Conservation (phyloP, 2,888 invertebrate genomes). For the Lasius fuliginosus region DNA sequence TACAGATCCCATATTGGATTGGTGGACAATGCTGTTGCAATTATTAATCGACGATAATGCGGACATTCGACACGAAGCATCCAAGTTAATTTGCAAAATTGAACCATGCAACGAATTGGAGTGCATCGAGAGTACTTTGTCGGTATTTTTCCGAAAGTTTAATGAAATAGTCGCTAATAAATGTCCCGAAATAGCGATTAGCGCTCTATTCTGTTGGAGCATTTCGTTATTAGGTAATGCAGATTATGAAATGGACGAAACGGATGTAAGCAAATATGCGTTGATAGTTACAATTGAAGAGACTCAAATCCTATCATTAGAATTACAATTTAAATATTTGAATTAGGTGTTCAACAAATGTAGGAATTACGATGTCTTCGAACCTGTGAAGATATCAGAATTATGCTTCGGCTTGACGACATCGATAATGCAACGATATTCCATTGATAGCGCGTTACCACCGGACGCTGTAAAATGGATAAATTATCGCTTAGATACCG, state of each 20-base stretch:
- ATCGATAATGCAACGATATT: conserved; percentile 46
- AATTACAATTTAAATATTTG: conserved; percentile 39
- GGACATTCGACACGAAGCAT: conserved; percentile 76
- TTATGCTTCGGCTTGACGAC: conserved; percentile 61
- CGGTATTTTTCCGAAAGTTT: conserved; percentile 79
- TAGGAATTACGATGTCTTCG: conserved; percentile 80
- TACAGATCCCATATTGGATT: conserved; percentile 72
- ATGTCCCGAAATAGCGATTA: conserved; percentile 68
- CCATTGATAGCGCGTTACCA: conserved; percentile 65
- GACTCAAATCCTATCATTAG: background rate
- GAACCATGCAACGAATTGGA: conserved; percentile 57
- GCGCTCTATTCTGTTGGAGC: conserved; percentile 82
- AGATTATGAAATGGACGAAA: conserved; percentile 83
- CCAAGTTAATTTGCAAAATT: conserved; percentile 71
- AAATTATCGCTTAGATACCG: conserved; percentile 62
- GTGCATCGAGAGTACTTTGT: conserved; percentile 70
- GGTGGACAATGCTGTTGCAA: conserved; percentile 84
- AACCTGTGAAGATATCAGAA: conserved; percentile 76
- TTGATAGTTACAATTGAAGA: background rate
- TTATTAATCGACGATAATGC: conserved; percentile 81
- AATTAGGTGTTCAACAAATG: conserved; percentile 83
- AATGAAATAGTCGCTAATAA: conserved; percentile 49
- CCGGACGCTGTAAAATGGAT: conserved; percentile 73
- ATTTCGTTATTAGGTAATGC: conserved; percentile 76
- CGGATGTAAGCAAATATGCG: conserved; percentile 77